Base-by-base conservation (phyloP, 2,797 vertebrate genomes). In the Rhabdophis nuchalis region DNA sequence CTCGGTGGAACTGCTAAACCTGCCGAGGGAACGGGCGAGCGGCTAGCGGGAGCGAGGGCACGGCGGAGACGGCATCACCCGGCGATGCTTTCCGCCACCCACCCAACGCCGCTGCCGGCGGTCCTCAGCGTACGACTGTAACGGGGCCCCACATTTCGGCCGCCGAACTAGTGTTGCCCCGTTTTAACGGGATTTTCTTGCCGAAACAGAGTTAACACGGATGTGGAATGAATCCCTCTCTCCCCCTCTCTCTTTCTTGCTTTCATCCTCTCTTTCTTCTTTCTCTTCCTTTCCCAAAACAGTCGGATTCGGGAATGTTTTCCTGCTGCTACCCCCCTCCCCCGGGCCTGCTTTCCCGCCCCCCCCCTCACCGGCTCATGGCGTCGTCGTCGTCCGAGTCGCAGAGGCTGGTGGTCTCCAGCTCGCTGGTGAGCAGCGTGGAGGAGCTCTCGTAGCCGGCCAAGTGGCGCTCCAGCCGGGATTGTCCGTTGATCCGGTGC, bases 1-100 rank as follows among this genome's bases (percentile, higher is more conserved):
- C 94, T 99, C 99, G 0, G 99, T 99, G 46, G 98, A 98, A 93
- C 98, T 98, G 96, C 98, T 99, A 97, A 99, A 98, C 96, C 99
- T 99, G 94, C 25, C 1, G 0, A 41, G n/a, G 41, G 25, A 54
- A 54, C 1, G 23, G 27, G 13, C 25, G 4, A 12, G 9, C 9
- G 20, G 72, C 9, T 82, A 11, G 25, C 4, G 25, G 18, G 18
- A 72, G 32, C 1, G 12, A 12, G 50, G 46, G 7, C 27, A 18
- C 1, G 14, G 10, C 1, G 25, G 25, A 77, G 54, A 1, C 41
- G 56, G 10, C 5, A 5, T 53, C 68, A 3, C 3, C 27, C 29
- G 0, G 56, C 5, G 2, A 32, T 0, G 11, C 9, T 5, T 14
- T 9, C 14, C 52, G 5, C 4, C 1, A 7, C 50, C 61, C 14